Percentiles rank a stretch among this genome's conserved stretches.
Conservation (phyloP, 92 coral and sea anemone genomes). For the Epizoanthus stellaris region DNA sequence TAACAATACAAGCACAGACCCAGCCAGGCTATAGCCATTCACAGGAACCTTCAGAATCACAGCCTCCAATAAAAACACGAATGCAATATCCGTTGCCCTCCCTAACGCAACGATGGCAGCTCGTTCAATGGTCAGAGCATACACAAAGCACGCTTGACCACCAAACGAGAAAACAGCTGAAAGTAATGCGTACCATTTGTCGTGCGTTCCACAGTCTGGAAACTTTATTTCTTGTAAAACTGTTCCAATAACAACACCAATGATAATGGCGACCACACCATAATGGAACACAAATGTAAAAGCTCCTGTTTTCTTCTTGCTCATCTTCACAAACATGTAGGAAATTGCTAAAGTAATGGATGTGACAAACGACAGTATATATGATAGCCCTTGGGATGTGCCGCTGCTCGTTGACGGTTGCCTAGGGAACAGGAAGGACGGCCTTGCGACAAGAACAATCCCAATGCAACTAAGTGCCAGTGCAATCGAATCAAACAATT, state of each 20-base stretch:
- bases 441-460: no score
- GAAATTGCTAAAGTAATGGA: no score
- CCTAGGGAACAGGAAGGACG: no score
- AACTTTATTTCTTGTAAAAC: neutral
- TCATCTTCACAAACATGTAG: no score
- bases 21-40: no score
- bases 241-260: neutral
- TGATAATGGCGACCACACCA: neutral
- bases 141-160: neutral
- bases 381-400: no score
- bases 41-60: neutral
- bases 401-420: no score
- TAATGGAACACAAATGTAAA: neutral
- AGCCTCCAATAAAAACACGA: neutral
- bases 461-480: no score
- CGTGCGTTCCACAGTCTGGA: neutral
- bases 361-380: no score
- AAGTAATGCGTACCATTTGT: neutral
- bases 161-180: neutral
- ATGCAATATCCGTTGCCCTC: no score
- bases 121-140: neutral
- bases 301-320: neutral
- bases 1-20: neutral
- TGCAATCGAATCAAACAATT: no score
- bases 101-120: no score